phyloP scores from a whole-genome alignment of 2,113 vertebrate species.

The Phyllopteryx taeniolatus region DNA sequence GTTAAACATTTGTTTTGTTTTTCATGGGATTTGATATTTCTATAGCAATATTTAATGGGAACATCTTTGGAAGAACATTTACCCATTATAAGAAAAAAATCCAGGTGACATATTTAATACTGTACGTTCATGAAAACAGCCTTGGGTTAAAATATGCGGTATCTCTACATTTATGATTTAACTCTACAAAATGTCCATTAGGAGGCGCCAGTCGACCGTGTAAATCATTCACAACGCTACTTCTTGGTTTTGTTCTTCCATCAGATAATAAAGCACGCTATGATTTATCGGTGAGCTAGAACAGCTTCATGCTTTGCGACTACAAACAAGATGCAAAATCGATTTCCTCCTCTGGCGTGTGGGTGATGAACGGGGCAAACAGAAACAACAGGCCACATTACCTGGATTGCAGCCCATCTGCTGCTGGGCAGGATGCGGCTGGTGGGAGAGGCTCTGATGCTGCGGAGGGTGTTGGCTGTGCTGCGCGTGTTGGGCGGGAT shows the following conservation, averaged over 20 bases:
- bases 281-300: slow-evolving; percentile 51
- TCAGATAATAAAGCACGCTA: slow-evolving; percentile 50
- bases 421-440: slow-evolving; percentile 81
- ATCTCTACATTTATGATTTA: slow-evolving; percentile 1
- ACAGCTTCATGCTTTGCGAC: slow-evolving; percentile 29
- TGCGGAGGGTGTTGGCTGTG: slow-evolving; percentile 73
- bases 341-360: slow-evolving; percentile 1
- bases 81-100: no score
- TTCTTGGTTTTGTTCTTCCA: slow-evolving; percentile 70
- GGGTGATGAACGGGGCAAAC: slow-evolving; percentile 23
- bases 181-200: slow-evolving; percentile 44
- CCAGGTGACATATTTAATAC: background rate
- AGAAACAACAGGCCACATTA: slow-evolving; percentile 62
- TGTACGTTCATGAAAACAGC: background rate
- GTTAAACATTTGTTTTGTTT: no score
- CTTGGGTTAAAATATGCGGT: background rate
- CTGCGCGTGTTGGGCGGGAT: slow-evolving; percentile 71
- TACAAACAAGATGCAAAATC: slow-evolving; percentile 21
- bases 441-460: slow-evolving; percentile 81
- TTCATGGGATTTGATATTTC: background rate
- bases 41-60: background rate
- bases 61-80: no score
- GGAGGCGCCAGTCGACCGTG: slow-evolving; percentile 60
- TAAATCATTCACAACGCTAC: slow-evolving; percentile 18
- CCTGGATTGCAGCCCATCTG: slow-evolving; percentile 86